Base-by-base conservation (phyloP, 2,888 invertebrate genomes). In the Aleiodes leptofemur region DNA sequence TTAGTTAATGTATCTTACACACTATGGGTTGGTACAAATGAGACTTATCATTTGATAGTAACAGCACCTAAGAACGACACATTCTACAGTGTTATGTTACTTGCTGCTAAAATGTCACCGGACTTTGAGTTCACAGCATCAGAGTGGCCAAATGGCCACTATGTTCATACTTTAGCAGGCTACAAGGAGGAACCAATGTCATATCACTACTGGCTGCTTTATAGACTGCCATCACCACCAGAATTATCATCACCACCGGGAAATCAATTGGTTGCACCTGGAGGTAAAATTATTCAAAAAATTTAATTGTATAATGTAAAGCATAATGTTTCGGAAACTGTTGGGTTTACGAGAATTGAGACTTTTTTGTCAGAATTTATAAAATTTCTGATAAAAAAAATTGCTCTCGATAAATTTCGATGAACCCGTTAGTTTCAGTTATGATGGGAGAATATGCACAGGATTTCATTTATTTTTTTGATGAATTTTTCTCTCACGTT, bases 141-240 rank as follows among this genome's bases (percentile, higher is more conserved):
- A 82, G 95, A 96, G 86, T 97, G 97, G 97, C 96, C 97, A 1
- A 97, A 96, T 87, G 97, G 97, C 0, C 96, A 97, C 88, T 97
- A 97, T 88, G 96, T 97, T 31, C 96, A 97, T 89, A 96, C 96
- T 0, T 91, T 97, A 80, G 95, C 94, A 0, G 95, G 95, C 0
- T 94, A 93, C 86, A 94, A 94, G 87, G 95, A 96, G 86, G 95
- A 95, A 85, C 95, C 95, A 0, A 94, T 95, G 92, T 91, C 96
- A 66, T 97, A 96, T 89, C 95, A 96, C 87, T 97, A 96, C 90
- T 97, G 97, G 97, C 90, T 97, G 82, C 91, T 97, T 81, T 97
- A 96, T 90, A 93, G 95, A 83, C 91, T 97, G 84, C 94, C 95
- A 0, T 94, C 95, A 86, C 91, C 94, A 73, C 96, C 97, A 0